phyloP scores from a whole-genome alignment of 23 tunicate genomes.

The Pegea sp. region DNA sequence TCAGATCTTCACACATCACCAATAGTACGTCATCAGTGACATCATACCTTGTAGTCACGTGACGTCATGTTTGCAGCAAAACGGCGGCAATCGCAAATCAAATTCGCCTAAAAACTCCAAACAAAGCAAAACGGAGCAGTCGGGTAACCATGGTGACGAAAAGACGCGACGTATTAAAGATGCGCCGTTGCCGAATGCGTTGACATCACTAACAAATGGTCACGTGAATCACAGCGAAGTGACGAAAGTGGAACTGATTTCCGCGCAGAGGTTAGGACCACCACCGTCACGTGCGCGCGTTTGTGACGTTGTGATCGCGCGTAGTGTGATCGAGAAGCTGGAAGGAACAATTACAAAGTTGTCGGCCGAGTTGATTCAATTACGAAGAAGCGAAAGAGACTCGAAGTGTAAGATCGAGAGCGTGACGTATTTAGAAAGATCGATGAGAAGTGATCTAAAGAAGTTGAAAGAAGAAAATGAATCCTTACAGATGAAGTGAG shows the following conservation, averaged over 20 bases:
- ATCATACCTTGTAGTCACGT: no score
- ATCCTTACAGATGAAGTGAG: constrained; percentile 33
- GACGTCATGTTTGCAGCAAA: no score
- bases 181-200: not conserved
- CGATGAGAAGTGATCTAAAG: constrained; percentile 24
- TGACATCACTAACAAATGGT: constrained; percentile 12
- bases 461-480: constrained; percentile 35
- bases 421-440: constrained; percentile 12
- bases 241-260: constrained; percentile 14
- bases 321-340: constrained; percentile 33
- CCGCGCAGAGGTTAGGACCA: constrained; percentile 17
- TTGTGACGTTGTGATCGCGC: not conserved
- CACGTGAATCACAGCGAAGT: constrained; percentile 4
- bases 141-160: no score
- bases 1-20: no score
- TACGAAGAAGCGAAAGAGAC: constrained; percentile 14
- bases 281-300: not conserved
- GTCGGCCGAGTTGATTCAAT: constrained; percentile 11
- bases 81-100: no score
- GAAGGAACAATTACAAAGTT: constrained; percentile 39
- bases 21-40: no score
- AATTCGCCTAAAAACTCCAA: no score
- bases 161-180: not conserved
- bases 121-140: no score
- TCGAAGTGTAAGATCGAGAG: constrained; percentile 9